Conservation (phyloP, 2,113 vertebrate species). For the Pterocles burchelli region DNA sequence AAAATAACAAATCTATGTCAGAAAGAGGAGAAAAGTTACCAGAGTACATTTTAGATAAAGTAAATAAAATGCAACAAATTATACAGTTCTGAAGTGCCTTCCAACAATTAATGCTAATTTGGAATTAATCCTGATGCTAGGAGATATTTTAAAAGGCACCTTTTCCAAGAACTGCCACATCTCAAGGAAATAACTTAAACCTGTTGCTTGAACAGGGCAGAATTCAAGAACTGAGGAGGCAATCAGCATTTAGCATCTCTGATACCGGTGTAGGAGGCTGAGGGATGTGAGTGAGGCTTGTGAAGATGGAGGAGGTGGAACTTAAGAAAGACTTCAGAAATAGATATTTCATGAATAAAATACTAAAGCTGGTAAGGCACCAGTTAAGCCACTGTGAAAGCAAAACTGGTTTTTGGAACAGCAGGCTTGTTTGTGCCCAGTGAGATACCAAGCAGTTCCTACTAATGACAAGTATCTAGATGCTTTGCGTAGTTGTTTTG, state of each 20-base stretch:
- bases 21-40: background rate
- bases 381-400: background rate
- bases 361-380: background rate
- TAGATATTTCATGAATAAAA: background rate
- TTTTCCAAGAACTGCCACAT: background rate
- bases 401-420: background rate
- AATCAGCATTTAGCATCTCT: fast-evolving
- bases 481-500: background rate
- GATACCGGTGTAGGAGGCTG: too few relatives aligned
- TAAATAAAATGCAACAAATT: background rate
- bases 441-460: background rate
- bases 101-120: background rate
- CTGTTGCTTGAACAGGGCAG: background rate
- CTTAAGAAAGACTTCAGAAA: background rate
- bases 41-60: background rate
- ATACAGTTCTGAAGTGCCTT: background rate
- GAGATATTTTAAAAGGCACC: background rate
- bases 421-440: background rate
- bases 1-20: background rate
- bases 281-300: background rate
- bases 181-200: background rate
- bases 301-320: background rate
- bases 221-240: fast-evolving
- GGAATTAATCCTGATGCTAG: background rate
- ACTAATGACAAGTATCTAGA: fast-evolving